phyloP scores from a whole-genome alignment of 1,140 invertebrate species.

The Cotesia typhae region DNA sequence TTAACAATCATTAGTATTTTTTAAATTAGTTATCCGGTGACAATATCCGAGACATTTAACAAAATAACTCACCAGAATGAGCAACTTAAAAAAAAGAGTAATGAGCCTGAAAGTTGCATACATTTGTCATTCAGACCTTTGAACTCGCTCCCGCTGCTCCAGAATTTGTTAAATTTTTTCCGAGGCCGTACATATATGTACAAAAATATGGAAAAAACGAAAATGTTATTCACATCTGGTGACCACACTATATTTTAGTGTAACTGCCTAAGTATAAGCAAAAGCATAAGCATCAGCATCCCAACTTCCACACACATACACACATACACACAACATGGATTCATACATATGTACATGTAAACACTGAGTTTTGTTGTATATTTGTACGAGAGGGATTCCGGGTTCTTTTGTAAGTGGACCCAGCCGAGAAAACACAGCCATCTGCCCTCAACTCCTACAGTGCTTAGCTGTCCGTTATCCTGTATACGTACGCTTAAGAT shows the following conservation, averaged over 20 bases:
- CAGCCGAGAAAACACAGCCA: conserved; percentile 3
- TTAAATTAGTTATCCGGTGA: too few relatives aligned
- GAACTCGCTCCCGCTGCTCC: background rate
- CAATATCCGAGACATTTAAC: too few relatives aligned
- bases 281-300: too few relatives aligned
- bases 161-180: background rate
- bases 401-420: conserved; percentile 9
- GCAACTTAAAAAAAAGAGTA: too few relatives aligned
- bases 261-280: background rate
- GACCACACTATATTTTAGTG: background rate
- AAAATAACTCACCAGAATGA: too few relatives aligned
- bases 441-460: background rate
- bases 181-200: background rate
- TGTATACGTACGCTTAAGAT: background rate
- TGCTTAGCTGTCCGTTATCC: background rate
- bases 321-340: too few relatives aligned
- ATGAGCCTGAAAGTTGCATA: too few relatives aligned
- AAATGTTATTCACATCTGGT: conserved; percentile 23
- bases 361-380: too few relatives aligned
- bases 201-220: background rate
- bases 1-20: too few relatives aligned
- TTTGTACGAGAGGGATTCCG: conserved; percentile 1
- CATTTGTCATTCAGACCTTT: too few relatives aligned
- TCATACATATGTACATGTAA: background rate
- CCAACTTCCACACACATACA: too few relatives aligned